Conservation (phyloP, 2,113 vertebrate genomes). For the Caracal caracal region DNA sequence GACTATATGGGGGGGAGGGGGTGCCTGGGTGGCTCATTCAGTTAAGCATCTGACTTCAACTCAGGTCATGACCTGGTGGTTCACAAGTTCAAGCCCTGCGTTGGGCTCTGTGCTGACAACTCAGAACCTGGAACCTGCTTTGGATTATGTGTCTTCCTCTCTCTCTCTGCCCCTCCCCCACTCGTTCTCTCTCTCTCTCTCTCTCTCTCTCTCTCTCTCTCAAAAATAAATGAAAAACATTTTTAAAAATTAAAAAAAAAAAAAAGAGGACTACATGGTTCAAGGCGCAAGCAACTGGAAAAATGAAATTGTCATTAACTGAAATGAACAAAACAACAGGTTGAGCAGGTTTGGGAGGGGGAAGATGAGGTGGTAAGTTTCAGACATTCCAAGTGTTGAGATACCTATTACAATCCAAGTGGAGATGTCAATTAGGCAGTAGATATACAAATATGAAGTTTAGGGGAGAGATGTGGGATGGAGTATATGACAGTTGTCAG, state of each 20-base stretch:
- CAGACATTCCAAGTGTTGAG: background rate
- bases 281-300: background rate
- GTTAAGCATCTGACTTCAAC: no score
- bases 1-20: background rate
- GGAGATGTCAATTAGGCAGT: background rate
- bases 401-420: background rate
- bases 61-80: no score
- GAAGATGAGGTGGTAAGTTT: background rate
- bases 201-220: no score
- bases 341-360: background rate
- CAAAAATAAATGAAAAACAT: no score
- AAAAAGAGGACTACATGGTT: background rate
- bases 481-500: background rate
- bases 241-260: no score
- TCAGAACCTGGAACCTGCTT: no score
- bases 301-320: background rate
- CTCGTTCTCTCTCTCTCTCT: no score
- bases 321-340: background rate
- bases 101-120: no score
- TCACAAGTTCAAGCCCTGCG: no score
- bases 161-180: no score
- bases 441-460: background rate
- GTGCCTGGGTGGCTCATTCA: no score
- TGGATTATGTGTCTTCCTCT: no score
- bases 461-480: background rate